phyloP scores from a whole-genome alignment of 2,797 vertebrate genomes.

The Rhinogobio ventralis region DNA sequence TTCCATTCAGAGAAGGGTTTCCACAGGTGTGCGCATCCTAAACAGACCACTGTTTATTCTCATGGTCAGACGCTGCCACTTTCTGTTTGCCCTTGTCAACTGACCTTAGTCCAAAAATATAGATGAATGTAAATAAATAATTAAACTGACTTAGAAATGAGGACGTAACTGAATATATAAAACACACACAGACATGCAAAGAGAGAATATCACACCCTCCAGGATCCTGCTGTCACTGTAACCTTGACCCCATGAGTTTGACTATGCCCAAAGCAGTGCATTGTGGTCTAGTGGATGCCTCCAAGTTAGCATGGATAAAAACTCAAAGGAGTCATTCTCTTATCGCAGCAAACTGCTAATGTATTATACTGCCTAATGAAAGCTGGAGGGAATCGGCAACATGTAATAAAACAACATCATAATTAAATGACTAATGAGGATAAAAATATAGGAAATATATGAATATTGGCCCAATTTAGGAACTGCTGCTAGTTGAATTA shows the following conservation, averaged over 20 bases:
- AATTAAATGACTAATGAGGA: neutral
- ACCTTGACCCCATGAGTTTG: slow-evolving; percentile 51
- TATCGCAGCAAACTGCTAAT: slow-evolving; percentile 12
- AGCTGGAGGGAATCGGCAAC: slow-evolving; percentile 19
- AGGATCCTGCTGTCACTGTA: slow-evolving; percentile 33
- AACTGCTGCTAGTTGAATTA: neutral
- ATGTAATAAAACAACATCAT: slow-evolving; percentile 17
- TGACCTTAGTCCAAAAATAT: slow-evolving; percentile 49
- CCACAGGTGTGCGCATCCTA: slow-evolving; percentile 2
- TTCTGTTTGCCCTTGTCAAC: slow-evolving; percentile 24
- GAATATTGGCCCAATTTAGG: neutral
- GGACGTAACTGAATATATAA: slow-evolving; percentile 44
- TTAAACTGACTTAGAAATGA: slow-evolving; percentile 46
- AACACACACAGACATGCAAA: neutral
- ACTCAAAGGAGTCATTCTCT: slow-evolving; percentile 6
- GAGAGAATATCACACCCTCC: slow-evolving; percentile 22
- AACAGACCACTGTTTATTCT: slow-evolving; percentile 27
- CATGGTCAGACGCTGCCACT: slow-evolving; percentile 34
- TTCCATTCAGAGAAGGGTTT: slow-evolving; percentile 22
- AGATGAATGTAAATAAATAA: slow-evolving; percentile 53
- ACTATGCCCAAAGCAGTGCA: slow-evolving; percentile 41
- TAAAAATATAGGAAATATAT: slow-evolving; percentile 22
- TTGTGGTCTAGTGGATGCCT: slow-evolving; percentile 30
- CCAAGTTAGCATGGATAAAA: slow-evolving; percentile 8
- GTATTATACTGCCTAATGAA: slow-evolving; percentile 34